Conservation (phyloP, 2,888 invertebrate genomes). For the Hedychridium roseum region DNA sequence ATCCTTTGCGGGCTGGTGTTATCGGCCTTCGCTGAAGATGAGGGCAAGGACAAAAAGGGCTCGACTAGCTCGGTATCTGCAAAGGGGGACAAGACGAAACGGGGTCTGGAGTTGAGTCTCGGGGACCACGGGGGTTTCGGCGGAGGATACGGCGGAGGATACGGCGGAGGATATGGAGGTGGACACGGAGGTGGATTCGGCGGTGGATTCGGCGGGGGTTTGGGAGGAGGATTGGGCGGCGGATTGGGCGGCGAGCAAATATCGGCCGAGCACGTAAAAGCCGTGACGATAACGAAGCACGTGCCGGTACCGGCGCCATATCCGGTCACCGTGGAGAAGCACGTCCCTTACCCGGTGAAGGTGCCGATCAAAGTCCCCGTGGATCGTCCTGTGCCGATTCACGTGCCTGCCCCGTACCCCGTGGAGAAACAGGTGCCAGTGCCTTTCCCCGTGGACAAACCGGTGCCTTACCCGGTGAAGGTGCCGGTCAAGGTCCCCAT, state of each 20-base stretch:
- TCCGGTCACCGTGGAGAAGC: constrained; percentile 46
- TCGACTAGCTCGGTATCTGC: constrained; percentile 22
- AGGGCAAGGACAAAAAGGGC: constrained; percentile 28
- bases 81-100: constrained; percentile 48
- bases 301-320: constrained; percentile 46
- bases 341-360: constrained; percentile 48
- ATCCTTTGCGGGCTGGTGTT: constrained; percentile 49
- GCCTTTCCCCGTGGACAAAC: constrained; percentile 52
- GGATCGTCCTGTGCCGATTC: constrained; percentile 51
- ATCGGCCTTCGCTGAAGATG: constrained; percentile 44
- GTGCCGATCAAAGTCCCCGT: constrained; percentile 51
- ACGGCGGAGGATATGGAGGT: constrained; percentile 32
- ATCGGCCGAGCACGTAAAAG: constrained; percentile 47
- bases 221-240: constrained; percentile 10
- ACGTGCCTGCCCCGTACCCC: constrained; percentile 55
- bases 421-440: constrained; percentile 55
- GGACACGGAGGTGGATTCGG: constrained; percentile 12
- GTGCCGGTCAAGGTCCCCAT: constrained; percentile 53
- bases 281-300: constrained; percentile 56
- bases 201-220: constrained; percentile 21
- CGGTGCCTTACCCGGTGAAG: constrained; percentile 50
- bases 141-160: constrained; percentile 31
- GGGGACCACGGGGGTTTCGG: constrained; percentile 40
- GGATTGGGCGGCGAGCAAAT: constrained; percentile 36
- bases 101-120: constrained; percentile 51